Base-by-base conservation (phyloP, 2,113 vertebrate genomes). In the Nyctereutes procyonoides region DNA sequence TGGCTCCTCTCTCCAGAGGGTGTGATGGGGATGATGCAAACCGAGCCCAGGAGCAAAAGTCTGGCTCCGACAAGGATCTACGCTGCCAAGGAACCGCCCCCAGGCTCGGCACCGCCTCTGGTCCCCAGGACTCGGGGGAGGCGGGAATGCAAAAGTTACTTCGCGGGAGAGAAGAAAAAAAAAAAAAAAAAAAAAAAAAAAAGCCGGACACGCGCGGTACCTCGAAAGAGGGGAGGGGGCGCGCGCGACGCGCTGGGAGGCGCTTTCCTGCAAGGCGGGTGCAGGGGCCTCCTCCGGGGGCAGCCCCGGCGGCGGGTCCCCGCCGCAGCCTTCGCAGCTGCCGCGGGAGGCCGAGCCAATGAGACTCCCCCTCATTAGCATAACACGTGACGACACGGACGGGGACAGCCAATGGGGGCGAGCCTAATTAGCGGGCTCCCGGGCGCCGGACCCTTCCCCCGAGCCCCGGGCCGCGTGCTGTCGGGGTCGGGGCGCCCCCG, bases 81-180 rank as follows among this genome's bases (percentile, higher is more conserved):
- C 58, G 86, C 92, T 62, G 96, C 92, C 97, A 95, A 67, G 92
- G 95, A 95, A 77, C 97, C 97, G 95, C 97, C 96, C 98, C 98
- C 96, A 76, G 97, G 95, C 83, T 93, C 71, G 69, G 95, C 95
- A 9, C 97, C 96, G 98, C 98, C 97, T 96, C 96, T 90, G 94
- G 97, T 95, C 71, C 80, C 92, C 71, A 55, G 95, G 90, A 95
- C 95, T 30, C 5, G 86, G 93, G 85, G 91, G 95, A 95, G 97
- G 95, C 67, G 86, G 95, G 93, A 51, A 90, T 51, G 71, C 96
- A 94, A 97, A 97, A 98, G 98, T 97, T 97, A 98, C 96, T 98
- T 98, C 55, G 35, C 60, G 8, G 65, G 30, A 62, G 22, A 77
- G 84, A 35, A 67, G 73, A 71, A 48, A 63, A 24, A 87, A 60